Evolutionary conservation across 1,140 invertebrate genomes (phyloP).

Genomic region (Bombus consobrinus): DNA sequence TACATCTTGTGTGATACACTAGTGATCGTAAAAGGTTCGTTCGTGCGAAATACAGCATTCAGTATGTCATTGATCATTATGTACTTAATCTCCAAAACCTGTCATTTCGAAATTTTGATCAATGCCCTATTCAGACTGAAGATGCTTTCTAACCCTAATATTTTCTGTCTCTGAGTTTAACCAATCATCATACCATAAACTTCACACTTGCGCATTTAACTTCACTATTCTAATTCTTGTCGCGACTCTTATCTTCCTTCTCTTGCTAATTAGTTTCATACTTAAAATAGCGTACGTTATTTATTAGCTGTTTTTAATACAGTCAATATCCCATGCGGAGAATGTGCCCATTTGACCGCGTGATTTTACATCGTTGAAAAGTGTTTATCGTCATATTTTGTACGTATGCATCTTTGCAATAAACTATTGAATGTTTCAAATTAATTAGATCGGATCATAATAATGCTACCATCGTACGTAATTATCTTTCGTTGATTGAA

Average conservation of each 20-base stretch:
- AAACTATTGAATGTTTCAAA: not conserved
- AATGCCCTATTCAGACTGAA: not conserved
- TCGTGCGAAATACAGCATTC: conserved; percentile 49
- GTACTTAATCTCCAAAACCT: not conserved
- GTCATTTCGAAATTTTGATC: too few species aligned
- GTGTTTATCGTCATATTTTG: not conserved
- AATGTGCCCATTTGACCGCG: too few species aligned
- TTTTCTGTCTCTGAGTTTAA: too few species aligned
- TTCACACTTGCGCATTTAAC: not conserved
- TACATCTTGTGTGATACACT: conserved; percentile 56
- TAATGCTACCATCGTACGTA: not conserved
- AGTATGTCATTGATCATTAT: conserved; percentile 62
- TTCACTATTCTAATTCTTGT: not conserved
- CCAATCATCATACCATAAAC: not conserved
- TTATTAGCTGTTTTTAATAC: not conserved
- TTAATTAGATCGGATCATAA: not conserved
- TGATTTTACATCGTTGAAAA: not conserved
- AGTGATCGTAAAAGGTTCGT: conserved; percentile 76
- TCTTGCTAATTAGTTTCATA: not conserved
- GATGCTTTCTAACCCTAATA: not conserved
- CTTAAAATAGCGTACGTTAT: not conserved
- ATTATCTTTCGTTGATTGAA: conserved; percentile 4
- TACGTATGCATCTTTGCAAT: not conserved
- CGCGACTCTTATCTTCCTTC: not conserved
- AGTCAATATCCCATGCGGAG: not conserved